Evolutionary conservation across 2,113 vertebrate species (phyloP), one percentile per base, ranked within the genome.

Genomic region (Strigops habroptila): DNA sequence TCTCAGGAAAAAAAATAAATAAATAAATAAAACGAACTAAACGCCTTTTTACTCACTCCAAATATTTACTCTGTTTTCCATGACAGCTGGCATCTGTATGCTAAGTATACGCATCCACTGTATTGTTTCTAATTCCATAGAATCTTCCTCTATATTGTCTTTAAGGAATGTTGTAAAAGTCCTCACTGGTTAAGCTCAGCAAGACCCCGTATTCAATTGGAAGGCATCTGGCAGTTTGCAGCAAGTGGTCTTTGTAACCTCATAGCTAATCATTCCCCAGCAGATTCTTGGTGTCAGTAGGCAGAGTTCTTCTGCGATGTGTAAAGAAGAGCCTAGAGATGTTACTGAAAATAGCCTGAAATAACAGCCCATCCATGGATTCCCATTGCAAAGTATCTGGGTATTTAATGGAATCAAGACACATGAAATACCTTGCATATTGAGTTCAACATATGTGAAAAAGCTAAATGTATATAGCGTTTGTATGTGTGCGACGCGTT

Each of bases 401-500:
- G n/a, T 31, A n/a, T n/a, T 57, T 33, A 14, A 67, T 1, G 17
- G 69, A 41, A 28, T 44, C 5, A 2, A 37, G 60, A 57, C 51
- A 23, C n/a, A 14, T 3, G 33, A 71, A 77, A 35, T 3, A 33
- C 2, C 3, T 65, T 18, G 3, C 3, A 23, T 37, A 17, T 3
- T 22, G 31, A 64, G 48, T 30, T 73, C 77, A 83, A 52, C 22
- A 14, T 1, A 8, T 3, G 6, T 1, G 9, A 19, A 48, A 49
- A 27, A 44, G 21, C 8, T 18, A 15, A 52, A 63, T 1, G 4
- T 12, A 16, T 6, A 5, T 39, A 53, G 14, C 21, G 13, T 16
- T 31, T 46, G 7, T 35, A 27, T 13, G 28, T 12, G 21, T 27
- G 9, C 2, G 1, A 23, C 3, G 6, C 2, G 1, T 31, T 76